Conservation (phyloP, 2,888 invertebrate genomes). For the Platycheirus albimanus region DNA sequence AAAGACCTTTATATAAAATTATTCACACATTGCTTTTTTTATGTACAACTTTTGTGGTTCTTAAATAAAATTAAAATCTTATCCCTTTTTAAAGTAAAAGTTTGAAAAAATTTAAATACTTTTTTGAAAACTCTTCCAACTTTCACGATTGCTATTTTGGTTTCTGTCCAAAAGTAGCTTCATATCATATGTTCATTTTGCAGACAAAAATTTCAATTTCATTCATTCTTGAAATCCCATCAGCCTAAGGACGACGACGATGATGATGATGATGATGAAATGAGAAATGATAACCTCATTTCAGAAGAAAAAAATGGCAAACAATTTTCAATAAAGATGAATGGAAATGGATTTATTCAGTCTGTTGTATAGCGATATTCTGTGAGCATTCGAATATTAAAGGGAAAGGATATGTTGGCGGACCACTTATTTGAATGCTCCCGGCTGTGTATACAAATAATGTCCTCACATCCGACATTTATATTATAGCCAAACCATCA, state of each 20-base stretch:
- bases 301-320: slow-evolving; percentile 48
- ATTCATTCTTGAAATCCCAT: slow-evolving; percentile 40
- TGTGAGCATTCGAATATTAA: slow-evolving; percentile 2
- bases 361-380: neutral
- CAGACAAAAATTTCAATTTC: slow-evolving; percentile 39
- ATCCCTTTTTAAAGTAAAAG: too few relatives aligned
- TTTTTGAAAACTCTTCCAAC: too few relatives aligned
- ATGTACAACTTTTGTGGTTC: too few relatives aligned
- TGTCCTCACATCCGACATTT: slow-evolving; percentile 12
- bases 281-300: slow-evolving; percentile 50
- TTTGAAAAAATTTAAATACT: too few relatives aligned
- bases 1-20: too few relatives aligned
- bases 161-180: too few relatives aligned
- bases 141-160: too few relatives aligned
- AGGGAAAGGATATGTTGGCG: slow-evolving; percentile 1
- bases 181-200: slow-evolving; percentile 1
- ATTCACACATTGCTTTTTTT: too few relatives aligned
- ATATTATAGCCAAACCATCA: slow-evolving; percentile 17
- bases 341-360: slow-evolving; percentile 27
- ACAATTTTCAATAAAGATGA: slow-evolving; percentile 29
- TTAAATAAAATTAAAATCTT: too few relatives aligned
- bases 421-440: slow-evolving; percentile 26
- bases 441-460: slow-evolving; percentile 31
- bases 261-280: slow-evolving; percentile 15
- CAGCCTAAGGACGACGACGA: slow-evolving; percentile 48